A percentile compares a stretch with the other conserved stretches of the same genome.
Conservation (phyloP, 1,140 invertebrate species). For the Drosophila tropicalis region DNA sequence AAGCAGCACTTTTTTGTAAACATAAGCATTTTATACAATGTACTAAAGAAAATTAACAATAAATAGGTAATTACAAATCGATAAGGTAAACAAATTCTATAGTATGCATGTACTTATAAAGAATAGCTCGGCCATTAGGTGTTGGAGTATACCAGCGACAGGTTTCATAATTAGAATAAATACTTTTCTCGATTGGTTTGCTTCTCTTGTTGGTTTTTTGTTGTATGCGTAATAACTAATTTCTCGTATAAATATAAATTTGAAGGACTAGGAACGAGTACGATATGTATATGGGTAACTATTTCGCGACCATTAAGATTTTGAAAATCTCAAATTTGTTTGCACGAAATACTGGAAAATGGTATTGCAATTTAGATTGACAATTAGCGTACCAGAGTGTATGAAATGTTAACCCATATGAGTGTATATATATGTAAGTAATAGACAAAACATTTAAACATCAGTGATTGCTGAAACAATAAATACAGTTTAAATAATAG, state of each 20-base stretch:
- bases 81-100: conserved; percentile 14
- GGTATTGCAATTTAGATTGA: background rate
- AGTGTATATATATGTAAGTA: conserved; percentile 29
- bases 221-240: conserved; percentile 50
- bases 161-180: conserved; percentile 71
- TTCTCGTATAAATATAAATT: conserved; percentile 61
- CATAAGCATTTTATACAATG: conserved; percentile 61
- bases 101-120: conserved; percentile 46
- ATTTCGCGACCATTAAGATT: background rate
- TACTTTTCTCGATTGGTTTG: conserved; percentile 61
- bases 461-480: background rate
- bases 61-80: conserved; percentile 24
- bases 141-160: conserved; percentile 58
- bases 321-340: background rate
- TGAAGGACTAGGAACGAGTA: conserved; percentile 77
- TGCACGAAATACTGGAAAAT: background rate
- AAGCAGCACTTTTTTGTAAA: conserved; percentile 39
- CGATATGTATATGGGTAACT: conserved; percentile 58
- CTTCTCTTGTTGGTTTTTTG: conserved; percentile 22
- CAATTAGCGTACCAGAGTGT: background rate
- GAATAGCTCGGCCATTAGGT: conserved; percentile 58
- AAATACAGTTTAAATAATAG: conserved; percentile 11
- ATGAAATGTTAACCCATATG: background rate
- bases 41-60: conserved; percentile 44
- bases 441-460: conserved; percentile 29